Percentiles rank a stretch among this genome's conserved stretches.
phyloP scores from a whole-genome alignment of 2,888 invertebrate genomes.

The Serrognathus titanus region DNA sequence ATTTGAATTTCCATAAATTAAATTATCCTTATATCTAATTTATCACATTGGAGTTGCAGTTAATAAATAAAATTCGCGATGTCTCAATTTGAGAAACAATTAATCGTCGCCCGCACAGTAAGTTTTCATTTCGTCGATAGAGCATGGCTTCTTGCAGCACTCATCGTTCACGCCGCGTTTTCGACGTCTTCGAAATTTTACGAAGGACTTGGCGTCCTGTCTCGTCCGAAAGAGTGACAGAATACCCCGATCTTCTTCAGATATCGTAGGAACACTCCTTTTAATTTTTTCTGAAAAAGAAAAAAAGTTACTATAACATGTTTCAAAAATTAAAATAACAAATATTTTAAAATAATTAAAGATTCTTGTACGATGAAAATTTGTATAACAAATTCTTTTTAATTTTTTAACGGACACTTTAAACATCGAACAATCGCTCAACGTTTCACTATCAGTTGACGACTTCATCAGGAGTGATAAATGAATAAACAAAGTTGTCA shows the following conservation, averaged over 20 bases:
- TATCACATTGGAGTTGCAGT: slow-evolving; percentile 1
- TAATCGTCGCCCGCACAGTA: slow-evolving; percentile 12
- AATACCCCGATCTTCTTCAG: background rate
- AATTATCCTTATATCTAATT: background rate
- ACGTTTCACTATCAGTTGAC: too few relatives aligned
- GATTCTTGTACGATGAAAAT: too few relatives aligned
- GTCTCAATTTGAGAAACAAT: background rate
- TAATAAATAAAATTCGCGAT: background rate
- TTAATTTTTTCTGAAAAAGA: background rate
- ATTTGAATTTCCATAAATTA: too few relatives aligned
- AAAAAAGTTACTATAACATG: background rate
- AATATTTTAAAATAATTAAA: too few relatives aligned
- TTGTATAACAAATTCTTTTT: too few relatives aligned
- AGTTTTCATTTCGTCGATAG: slow-evolving; percentile 14
- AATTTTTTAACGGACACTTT: too few relatives aligned
- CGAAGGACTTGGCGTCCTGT: slow-evolving; percentile 16
- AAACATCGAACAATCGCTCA: too few relatives aligned
- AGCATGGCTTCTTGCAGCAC: slow-evolving; percentile 22
- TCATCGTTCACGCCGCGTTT: slow-evolving; percentile 19
- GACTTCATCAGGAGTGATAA: too few relatives aligned
- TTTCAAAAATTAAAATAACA: background rate
- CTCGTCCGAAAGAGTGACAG: slow-evolving; percentile 4
- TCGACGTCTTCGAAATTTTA: slow-evolving; percentile 7
- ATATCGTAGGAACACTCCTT: background rate
- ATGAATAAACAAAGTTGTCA: too few relatives aligned